phyloP scores from a whole-genome alignment of 2,113 vertebrate genomes.

The Serilophus lunatus region DNA sequence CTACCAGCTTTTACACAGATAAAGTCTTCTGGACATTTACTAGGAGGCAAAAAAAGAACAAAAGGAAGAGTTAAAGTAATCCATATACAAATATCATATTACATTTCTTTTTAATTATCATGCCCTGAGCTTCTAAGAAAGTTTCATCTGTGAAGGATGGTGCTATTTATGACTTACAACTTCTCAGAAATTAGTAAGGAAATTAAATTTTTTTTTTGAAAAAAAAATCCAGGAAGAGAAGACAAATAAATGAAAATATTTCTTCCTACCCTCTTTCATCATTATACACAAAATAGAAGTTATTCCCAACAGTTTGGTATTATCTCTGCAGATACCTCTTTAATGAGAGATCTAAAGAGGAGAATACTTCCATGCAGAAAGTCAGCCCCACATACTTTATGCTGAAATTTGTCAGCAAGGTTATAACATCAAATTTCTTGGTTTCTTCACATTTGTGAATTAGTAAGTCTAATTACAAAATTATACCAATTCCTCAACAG shows the following conservation, averaged over 20 bases:
- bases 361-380: not conserved
- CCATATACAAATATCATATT: not conserved
- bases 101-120: not conserved
- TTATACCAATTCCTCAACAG: not conserved
- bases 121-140: not conserved
- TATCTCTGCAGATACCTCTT: not conserved
- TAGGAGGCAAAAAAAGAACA: not conserved
- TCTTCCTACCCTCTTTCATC: too few species aligned
- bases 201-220: too few species aligned
- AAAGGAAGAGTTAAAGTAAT: not conserved
- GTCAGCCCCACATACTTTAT: not conserved
- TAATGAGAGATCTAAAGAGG: not conserved
- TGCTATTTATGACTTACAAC: too few species aligned
- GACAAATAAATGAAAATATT: too few species aligned
- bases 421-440: not conserved
- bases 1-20: slow-evolving; percentile 71
- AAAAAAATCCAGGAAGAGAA: too few species aligned
- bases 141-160: too few species aligned
- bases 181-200: too few species aligned
- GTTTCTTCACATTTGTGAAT: not conserved
- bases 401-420: not conserved
- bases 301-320: not conserved
- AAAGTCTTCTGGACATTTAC: slow-evolving; percentile 88
- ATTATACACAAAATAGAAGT: too few species aligned
- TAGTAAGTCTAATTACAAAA: not conserved